Percentiles rank a stretch among this genome's conserved stretches.
Conservation (phyloP, 2,888 invertebrate species). For the Ferrisia virgata region DNA sequence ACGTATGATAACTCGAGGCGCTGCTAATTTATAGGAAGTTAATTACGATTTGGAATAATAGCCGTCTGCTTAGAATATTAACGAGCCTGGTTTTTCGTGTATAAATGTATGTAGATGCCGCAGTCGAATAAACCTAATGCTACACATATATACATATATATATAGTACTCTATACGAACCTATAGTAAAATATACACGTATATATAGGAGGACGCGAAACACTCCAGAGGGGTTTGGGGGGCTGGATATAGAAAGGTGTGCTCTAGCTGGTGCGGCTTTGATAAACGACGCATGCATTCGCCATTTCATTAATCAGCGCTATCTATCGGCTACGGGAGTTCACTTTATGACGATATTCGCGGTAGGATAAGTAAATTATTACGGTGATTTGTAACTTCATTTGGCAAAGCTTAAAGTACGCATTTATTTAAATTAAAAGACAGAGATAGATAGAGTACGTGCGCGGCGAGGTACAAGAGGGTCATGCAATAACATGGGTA, state of each 20-base stretch:
- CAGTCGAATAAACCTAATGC: neutral
- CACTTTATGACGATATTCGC: conserved; percentile 30
- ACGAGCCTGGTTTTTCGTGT: conserved; percentile 26
- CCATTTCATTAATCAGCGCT: conserved; percentile 37
- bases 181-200: no score
- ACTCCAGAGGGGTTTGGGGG: neutral
- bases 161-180: no score
- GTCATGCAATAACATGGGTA: conserved; percentile 32
- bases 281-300: conserved; percentile 6
- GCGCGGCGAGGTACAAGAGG: neutral
- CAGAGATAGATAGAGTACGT: neutral
- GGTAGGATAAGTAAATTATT: conserved; percentile 27
- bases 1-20: conserved; percentile 26
- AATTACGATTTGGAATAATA: conserved; percentile 40
- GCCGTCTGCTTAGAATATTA: conserved; percentile 37
- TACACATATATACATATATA: no score
- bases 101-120: no score
- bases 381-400: conserved; percentile 45
- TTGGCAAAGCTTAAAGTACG: conserved; percentile 44
- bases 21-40: conserved; percentile 42
- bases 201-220: neutral
- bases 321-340: conserved; percentile 37
- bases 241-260: no score
- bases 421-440: conserved; percentile 38
- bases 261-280: neutral